Conservation (phyloP, 2,797 vertebrate genomes). For the Gymnothorax javanicus region DNA sequence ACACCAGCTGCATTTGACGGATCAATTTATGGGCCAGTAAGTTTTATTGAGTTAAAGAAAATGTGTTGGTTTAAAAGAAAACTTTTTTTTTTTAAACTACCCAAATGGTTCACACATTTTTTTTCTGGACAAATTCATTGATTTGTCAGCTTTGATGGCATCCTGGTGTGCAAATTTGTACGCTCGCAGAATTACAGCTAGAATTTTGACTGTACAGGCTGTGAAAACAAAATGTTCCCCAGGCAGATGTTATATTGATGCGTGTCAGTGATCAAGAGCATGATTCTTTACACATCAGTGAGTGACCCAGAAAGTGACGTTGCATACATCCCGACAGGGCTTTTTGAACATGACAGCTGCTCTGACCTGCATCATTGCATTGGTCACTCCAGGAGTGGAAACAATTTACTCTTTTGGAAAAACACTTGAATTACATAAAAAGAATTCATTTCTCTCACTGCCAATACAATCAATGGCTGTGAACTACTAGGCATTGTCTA, state of each 20-base stretch:
- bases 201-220: not conserved
- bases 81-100: not conserved
- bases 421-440: not conserved
- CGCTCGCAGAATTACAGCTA: slow-evolving; percentile 16
- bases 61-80: not conserved
- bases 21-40: no score
- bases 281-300: not conserved
- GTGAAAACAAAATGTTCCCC: slow-evolving; percentile 19
- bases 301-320: slow-evolving; percentile 16
- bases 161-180: slow-evolving; percentile 27
- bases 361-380: slow-evolving; percentile 33
- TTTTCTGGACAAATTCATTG: not conserved
- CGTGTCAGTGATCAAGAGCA: slow-evolving; percentile 24
- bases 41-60: not conserved
- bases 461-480: not conserved
- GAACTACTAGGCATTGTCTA: not conserved
- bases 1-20: no score
- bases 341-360: slow-evolving; percentile 23
- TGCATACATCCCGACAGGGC: slow-evolving; percentile 28
- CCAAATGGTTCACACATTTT: not conserved
- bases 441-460: slow-evolving; percentile 3
- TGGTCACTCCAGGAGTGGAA: not conserved
- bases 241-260: not conserved
- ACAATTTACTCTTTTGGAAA: not conserved
- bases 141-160: not conserved